Conservation (phyloP, 2,888 invertebrate genomes). For the Fragum whitleyi region DNA sequence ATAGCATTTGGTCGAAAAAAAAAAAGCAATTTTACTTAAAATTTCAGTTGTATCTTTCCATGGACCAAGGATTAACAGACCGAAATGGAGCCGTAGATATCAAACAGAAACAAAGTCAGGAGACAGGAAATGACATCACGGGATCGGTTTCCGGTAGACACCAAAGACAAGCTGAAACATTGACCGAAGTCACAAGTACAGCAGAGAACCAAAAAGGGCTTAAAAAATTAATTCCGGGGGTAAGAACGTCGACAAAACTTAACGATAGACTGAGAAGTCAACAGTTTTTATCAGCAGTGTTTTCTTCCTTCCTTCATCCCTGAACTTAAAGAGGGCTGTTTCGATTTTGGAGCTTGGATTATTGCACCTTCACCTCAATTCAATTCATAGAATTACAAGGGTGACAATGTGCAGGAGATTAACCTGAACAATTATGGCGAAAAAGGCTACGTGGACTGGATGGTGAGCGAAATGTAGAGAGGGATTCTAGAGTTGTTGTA, state of each 20-base stretch:
- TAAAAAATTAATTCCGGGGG: background rate
- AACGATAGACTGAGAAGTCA: background rate
- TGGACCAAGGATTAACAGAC: background rate
- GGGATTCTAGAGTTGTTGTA: too few species aligned
- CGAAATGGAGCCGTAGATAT: background rate
- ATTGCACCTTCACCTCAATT: too few species aligned
- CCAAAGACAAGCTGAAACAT: background rate
- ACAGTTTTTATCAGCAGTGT: constrained; percentile 2
- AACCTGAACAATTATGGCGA: too few species aligned
- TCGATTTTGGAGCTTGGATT: too few species aligned
- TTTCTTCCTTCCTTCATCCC: background rate
- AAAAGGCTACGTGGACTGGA: too few species aligned
- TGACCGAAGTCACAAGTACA: background rate
- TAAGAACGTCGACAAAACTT: background rate
- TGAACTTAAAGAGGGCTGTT: background rate
- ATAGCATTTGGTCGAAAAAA: too few species aligned
- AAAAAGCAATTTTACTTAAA: too few species aligned
- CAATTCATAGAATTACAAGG: too few species aligned
- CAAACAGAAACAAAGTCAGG: background rate
- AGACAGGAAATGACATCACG: background rate
- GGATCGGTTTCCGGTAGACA: background rate
- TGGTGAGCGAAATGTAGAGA: too few species aligned
- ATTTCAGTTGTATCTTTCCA: background rate
- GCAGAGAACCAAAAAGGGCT: too few species aligned
- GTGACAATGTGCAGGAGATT: too few species aligned